Evolutionary conservation across 1,140 invertebrate species (phyloP).

Genomic region (Drosophila punjabiensis): DNA sequence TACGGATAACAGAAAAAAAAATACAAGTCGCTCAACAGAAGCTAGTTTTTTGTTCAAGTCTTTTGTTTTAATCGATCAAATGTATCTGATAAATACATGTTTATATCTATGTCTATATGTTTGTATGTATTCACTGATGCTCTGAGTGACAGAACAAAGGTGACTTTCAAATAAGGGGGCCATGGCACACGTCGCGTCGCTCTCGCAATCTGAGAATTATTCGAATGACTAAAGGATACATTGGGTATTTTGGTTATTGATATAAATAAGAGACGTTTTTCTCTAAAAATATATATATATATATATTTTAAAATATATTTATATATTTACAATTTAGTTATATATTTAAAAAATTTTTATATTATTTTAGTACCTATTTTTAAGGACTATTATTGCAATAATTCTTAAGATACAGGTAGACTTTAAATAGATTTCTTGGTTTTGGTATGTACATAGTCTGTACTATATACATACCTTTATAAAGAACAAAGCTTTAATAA

Average conservation of each 20-base stretch:
- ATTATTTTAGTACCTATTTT: no score
- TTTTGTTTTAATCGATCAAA: slow-evolving; percentile 65
- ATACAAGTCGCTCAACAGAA: slow-evolving; percentile 17
- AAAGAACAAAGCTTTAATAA: no score
- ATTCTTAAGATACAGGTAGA: no score
- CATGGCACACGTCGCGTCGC: slow-evolving; percentile 18
- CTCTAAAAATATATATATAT: not conserved
- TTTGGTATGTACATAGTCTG: no score
- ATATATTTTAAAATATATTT: not conserved
- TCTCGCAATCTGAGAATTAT: slow-evolving; percentile 25
- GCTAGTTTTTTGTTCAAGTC: slow-evolving; percentile 61
- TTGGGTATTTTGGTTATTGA: not conserved
- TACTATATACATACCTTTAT: no score
- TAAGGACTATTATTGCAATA: no score
- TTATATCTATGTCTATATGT: slow-evolving; percentile 18
- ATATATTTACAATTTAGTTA: no score
- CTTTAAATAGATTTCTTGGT: no score
- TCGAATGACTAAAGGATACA: slow-evolving; percentile 15
- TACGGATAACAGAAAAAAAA: slow-evolving; percentile 14
- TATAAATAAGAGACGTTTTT: not conserved
- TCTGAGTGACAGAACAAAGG: slow-evolving; percentile 49
- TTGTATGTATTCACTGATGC: slow-evolving; percentile 17
- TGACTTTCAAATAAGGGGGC: slow-evolving; percentile 33
- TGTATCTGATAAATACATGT: slow-evolving; percentile 34
- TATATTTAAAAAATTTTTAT: no score